Evolutionary conservation across 2,888 invertebrate genomes (phyloP).

Genomic region (Nomada ruficornis): DNA sequence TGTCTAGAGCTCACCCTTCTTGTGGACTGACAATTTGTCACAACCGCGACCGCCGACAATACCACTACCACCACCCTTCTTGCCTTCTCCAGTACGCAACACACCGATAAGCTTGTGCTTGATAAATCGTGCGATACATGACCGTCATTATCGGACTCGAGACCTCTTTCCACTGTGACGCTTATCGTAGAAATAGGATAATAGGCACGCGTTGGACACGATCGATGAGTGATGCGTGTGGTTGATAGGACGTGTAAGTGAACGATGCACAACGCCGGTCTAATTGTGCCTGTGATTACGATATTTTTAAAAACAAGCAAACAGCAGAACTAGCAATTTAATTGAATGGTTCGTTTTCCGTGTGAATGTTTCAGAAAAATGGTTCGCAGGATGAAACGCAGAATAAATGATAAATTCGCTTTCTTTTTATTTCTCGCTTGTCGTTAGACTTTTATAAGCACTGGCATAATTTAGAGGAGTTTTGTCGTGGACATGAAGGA

Average conservation of each 20-base stretch:
- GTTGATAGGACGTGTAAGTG: neutral
- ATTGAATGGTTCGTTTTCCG: too few relatives aligned
- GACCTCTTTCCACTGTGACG: constrained; percentile 15
- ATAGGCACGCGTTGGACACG: constrained; percentile 36
- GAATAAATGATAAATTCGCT: too few relatives aligned
- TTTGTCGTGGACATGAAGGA: neutral
- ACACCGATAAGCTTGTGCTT: constrained; percentile 76
- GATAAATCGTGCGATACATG: constrained; percentile 82
- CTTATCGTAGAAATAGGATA: constrained; percentile 56
- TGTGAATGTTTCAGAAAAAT: too few relatives aligned
- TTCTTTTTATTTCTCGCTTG: too few relatives aligned
- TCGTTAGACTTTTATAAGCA: neutral
- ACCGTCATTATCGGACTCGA: constrained; percentile 74
- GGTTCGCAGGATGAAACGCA: too few relatives aligned
- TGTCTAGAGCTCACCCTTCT: constrained; percentile 74
- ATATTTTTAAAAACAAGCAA: too few relatives aligned
- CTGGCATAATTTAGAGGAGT: neutral
- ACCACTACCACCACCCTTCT: constrained; percentile 44
- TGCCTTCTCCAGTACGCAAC: constrained; percentile 54
- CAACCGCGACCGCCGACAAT: constrained; percentile 67
- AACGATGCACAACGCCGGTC: too few relatives aligned
- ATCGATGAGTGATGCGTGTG: constrained; percentile 14
- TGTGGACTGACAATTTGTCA: constrained; percentile 77
- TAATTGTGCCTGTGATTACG: too few relatives aligned
- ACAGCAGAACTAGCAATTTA: too few relatives aligned